phyloP scores from a whole-genome alignment of 2,797 vertebrate genomes.

The Betta splendens region DNA sequence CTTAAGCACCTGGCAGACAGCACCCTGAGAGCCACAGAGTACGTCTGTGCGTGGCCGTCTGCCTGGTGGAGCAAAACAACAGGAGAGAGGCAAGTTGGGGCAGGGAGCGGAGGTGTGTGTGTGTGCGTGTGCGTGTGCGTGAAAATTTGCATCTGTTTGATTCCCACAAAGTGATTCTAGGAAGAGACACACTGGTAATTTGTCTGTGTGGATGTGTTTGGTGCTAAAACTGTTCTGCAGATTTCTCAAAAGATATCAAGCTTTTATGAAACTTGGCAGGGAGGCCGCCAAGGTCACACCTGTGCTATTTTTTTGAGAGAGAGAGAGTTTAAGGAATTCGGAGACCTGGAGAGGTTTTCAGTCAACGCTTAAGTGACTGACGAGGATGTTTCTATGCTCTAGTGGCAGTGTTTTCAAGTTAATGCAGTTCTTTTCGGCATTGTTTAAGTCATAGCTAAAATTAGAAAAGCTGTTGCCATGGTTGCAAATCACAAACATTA shows the following conservation, averaged over 20 bases:
- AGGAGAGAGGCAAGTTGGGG: slow-evolving; percentile 70
- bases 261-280: neutral
- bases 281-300: neutral
- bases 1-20: slow-evolving; percentile 69
- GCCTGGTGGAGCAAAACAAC: slow-evolving; percentile 59
- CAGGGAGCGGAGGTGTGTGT: slow-evolving; percentile 60
- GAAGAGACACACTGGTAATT: slow-evolving; percentile 19
- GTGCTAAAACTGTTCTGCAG: neutral
- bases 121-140: slow-evolving; percentile 44
- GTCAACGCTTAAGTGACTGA: neutral
- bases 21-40: slow-evolving; percentile 47
- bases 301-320: too few species aligned
- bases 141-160: slow-evolving; percentile 42
- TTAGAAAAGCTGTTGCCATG: slow-evolving; percentile 1
- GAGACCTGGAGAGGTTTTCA: neutral
- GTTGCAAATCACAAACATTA: slow-evolving; percentile 9
- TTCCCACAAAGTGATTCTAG: slow-evolving; percentile 44
- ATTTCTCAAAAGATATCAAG: neutral
- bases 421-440: neutral
- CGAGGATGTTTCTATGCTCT: neutral
- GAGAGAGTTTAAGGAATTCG: neutral
- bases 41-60: slow-evolving; percentile 55
- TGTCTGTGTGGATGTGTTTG: neutral
- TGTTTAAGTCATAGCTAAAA: neutral
- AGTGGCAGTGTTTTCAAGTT: neutral